Conservation (phyloP, 2,797 vertebrate genomes). For the Vireo griseus region DNA sequence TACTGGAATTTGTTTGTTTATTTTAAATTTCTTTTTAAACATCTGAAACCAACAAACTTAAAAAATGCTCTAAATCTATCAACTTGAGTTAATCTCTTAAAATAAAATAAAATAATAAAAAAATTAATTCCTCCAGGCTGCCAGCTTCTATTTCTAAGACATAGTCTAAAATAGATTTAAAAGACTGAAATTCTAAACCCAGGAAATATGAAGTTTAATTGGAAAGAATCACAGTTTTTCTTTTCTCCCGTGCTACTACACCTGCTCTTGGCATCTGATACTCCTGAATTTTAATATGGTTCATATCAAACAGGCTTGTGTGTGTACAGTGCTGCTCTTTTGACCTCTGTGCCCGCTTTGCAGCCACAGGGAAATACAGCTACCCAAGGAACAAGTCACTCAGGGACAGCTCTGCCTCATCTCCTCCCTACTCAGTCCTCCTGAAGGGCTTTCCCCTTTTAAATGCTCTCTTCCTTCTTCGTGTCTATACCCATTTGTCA, state of each 20-base stretch:
- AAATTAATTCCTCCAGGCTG: background rate
- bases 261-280: background rate
- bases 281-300: background rate
- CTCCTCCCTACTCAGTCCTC: background rate
- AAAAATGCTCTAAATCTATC: slow-evolving; percentile 34
- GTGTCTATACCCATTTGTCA: background rate
- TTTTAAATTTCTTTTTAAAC: slow-evolving; percentile 56
- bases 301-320: background rate
- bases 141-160: background rate
- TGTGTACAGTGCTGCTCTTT: background rate
- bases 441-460: background rate
- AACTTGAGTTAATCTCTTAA: slow-evolving; percentile 37
- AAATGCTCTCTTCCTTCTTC: background rate
- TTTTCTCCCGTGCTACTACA: background rate
- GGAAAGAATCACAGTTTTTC: background rate
- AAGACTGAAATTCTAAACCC: background rate
- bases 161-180: slow-evolving; percentile 2
- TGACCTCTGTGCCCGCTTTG: background rate
- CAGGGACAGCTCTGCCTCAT: background rate
- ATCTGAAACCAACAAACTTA: slow-evolving; percentile 42
- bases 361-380: background rate
- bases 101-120: slow-evolving; percentile 3
- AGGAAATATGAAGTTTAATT: background rate
- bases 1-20: slow-evolving; percentile 56
- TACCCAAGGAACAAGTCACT: background rate